A percentile compares a stretch with the other conserved stretches of the same genome.
Conservation (phyloP, 2,888 invertebrate genomes). For the Orthonevra nobilis region DNA sequence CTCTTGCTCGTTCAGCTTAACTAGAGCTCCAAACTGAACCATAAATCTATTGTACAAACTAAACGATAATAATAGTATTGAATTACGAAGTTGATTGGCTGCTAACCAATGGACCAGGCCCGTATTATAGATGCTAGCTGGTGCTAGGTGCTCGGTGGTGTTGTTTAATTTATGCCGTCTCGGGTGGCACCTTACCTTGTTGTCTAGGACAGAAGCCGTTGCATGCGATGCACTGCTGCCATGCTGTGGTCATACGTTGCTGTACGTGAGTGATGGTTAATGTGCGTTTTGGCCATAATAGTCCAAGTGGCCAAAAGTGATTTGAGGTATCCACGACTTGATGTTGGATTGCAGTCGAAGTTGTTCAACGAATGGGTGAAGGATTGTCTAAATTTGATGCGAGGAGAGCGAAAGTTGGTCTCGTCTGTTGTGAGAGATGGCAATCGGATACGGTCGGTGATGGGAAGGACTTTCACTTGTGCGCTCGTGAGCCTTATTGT, state of each 20-base stretch:
- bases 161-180: constrained; percentile 45
- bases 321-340: constrained; percentile 57
- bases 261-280: constrained; percentile 64
- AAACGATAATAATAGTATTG: constrained; percentile 39
- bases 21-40: constrained; percentile 33
- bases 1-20: no score
- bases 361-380: constrained; percentile 23
- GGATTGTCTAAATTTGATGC: constrained; percentile 62
- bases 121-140: not conserved
- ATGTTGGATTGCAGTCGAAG: constrained; percentile 17
- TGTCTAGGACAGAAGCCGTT: constrained; percentile 40
- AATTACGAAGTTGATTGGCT: constrained; percentile 38
- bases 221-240: not conserved
- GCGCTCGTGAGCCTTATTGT: not conserved
- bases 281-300: constrained; percentile 54
- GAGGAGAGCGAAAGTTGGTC: constrained; percentile 62
- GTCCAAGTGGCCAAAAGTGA: constrained; percentile 53
- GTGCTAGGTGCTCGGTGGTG: not conserved
- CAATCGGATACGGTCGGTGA: constrained; percentile 52
- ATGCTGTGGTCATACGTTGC: not conserved
- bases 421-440: constrained; percentile 21
- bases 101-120: constrained; percentile 44
- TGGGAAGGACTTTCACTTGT: constrained; percentile 68
- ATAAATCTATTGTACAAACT: constrained; percentile 49
- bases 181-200: constrained; percentile 23